Evolutionary conservation across 1,140 invertebrate genomes (phyloP).

Genomic region (Meloidogyne exigua): DNA sequence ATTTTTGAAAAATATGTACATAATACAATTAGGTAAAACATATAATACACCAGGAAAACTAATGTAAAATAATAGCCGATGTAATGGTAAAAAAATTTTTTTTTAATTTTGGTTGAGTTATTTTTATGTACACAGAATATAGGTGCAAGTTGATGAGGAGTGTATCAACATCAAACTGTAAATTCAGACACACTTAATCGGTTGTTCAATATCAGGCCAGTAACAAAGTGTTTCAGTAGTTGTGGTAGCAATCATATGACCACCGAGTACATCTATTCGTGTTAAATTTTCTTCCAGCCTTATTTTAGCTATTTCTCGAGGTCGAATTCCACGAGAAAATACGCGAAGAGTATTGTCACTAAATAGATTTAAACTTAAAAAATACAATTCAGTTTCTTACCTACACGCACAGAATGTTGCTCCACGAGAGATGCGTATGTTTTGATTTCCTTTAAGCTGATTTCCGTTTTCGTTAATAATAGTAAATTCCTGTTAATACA

Average conservation of each 20-base stretch:
- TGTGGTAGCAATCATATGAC: background rate
- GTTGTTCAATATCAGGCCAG: background rate
- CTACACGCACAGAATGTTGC: slow-evolving; percentile 18
- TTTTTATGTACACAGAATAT: too few species aligned
- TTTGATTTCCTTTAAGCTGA: background rate
- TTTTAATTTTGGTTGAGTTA: too few species aligned
- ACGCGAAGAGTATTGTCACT: slow-evolving; percentile 20
- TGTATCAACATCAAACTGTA: background rate
- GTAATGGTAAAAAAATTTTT: too few species aligned
- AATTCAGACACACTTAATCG: background rate
- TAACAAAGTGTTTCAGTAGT: slow-evolving; percentile 2
- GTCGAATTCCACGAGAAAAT: slow-evolving; percentile 18
- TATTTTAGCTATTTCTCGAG: slow-evolving; percentile 7
- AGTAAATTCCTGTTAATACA: slow-evolving; percentile 19
- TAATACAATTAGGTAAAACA: too few species aligned
- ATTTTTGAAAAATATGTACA: too few species aligned
- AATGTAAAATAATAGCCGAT: too few species aligned
- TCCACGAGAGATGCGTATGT: slow-evolving; percentile 11
- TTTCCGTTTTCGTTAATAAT: background rate
- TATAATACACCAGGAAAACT: too few species aligned
- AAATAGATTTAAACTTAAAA: background rate
- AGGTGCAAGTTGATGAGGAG: too few species aligned
- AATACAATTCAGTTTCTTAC: background rate
- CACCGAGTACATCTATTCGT: slow-evolving; percentile 15
- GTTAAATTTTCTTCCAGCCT: slow-evolving; percentile 19